Evolutionary conservation across 2,888 invertebrate genomes (phyloP).

Genomic region (Papilio protenor): DNA sequence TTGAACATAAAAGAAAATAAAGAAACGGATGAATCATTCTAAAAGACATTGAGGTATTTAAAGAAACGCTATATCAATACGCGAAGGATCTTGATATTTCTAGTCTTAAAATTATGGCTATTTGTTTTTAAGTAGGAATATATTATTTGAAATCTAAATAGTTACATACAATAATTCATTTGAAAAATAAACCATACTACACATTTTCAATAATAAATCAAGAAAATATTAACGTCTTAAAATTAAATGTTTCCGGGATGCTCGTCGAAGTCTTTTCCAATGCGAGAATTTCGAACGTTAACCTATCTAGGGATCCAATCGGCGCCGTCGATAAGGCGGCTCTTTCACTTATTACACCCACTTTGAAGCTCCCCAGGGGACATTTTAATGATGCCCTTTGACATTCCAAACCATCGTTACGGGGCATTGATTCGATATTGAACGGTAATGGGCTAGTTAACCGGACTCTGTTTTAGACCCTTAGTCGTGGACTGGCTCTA

Average conservation of each 20-base stretch:
- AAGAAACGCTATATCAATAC: not conserved
- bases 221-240: not conserved
- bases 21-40: not conserved
- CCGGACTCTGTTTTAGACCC: conserved; percentile 46
- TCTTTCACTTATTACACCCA: conserved; percentile 55
- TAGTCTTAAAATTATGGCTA: too few species aligned
- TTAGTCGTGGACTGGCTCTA: conserved; percentile 9
- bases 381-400: conserved; percentile 67
- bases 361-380: conserved; percentile 61
- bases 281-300: conserved; percentile 45
- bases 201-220: not conserved
- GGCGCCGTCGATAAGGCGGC: conserved; percentile 55
- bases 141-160: too few species aligned
- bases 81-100: not conserved
- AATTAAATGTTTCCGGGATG: conserved; percentile 28
- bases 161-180: not conserved
- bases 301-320: conserved; percentile 48
- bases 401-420: conserved; percentile 60
- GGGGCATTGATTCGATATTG: conserved; percentile 60
- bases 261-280: not conserved
- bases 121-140: too few species aligned
- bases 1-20: not conserved
- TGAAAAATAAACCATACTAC: not conserved
- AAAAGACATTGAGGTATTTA: not conserved
- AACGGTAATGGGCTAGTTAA: conserved; percentile 58